Percentiles rank a stretch among this genome's conserved stretches.
These are phyloP conservation scores for Palythoa heliodiscus DNA, from an alignment of 92 coral and sea anemone genomes.

Conservation along the genomic window DNA sequence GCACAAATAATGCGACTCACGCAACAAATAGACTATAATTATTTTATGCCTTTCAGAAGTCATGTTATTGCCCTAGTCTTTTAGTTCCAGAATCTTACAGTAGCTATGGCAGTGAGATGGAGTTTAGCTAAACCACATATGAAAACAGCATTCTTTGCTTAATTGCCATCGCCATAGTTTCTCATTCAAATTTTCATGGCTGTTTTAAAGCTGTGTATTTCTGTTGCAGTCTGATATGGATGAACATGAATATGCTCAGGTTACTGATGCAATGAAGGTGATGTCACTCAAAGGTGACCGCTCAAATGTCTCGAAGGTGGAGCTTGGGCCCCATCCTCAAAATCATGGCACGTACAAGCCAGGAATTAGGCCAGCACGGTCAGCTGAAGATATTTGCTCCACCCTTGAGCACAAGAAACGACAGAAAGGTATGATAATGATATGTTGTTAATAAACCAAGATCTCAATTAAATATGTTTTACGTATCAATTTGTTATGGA, in stretches of 20 bases:
- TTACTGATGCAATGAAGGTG: conserved; percentile 1
- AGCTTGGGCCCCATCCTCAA: not conserved
- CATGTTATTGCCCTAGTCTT: too few species aligned
- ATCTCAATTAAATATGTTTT: not conserved
- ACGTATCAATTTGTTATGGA: too few species aligned
- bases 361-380: conserved; percentile 31
- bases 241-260: conserved; percentile 33
- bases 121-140: too few species aligned
- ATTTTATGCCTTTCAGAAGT: too few species aligned
- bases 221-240: conserved; percentile 33
- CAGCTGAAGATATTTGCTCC: conserved; percentile 17
- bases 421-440: not conserved
- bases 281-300: conserved; percentile 5
- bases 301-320: not conserved
- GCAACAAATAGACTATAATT: too few species aligned
- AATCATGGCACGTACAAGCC: not conserved
- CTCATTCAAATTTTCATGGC: too few species aligned
- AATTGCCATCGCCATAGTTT: too few species aligned
- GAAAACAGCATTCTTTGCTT: too few species aligned
- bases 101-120: too few species aligned
- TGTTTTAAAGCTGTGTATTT: not conserved
- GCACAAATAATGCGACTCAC: too few species aligned
- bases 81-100: too few species aligned
- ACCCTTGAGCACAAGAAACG: conserved; percentile 16
- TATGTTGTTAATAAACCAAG: not conserved